Evolutionary conservation across 2,113 vertebrate genomes (phyloP).

Genomic region (Globicephala melas): DNA sequence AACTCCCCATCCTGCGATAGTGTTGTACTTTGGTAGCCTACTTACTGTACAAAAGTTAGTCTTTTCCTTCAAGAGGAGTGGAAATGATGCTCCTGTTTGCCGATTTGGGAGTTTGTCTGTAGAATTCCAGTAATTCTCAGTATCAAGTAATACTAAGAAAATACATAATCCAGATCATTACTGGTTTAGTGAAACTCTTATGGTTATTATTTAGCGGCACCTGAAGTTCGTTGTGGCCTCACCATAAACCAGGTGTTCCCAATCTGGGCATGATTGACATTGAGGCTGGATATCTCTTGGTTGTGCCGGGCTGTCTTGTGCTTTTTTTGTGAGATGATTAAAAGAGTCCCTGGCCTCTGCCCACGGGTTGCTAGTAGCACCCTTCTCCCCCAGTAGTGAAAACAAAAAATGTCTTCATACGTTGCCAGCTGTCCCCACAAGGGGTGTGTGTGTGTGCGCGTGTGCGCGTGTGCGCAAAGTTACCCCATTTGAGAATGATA

Average conservation of each 20-base stretch:
- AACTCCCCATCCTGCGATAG: not conserved
- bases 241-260: not conserved
- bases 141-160: not conserved
- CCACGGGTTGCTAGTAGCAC: rapidly evolving
- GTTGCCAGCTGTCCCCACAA: too few relatives aligned
- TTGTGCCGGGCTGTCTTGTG: rapidly evolving
- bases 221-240: rapidly evolving
- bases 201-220: rapidly evolving
- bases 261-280: rapidly evolving
- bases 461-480: too few relatives aligned
- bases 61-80: not conserved
- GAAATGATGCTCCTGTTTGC: not conserved
- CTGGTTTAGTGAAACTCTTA: too few relatives aligned
- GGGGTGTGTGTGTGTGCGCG: too few relatives aligned
- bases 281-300: not conserved
- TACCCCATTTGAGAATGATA: too few relatives aligned
- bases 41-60: not conserved
- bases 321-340: rapidly evolving
- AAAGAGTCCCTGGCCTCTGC: too few relatives aligned
- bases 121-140: not conserved
- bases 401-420: rapidly evolving
- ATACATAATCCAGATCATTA: not conserved
- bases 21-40: not conserved
- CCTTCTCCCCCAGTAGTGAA: not conserved
- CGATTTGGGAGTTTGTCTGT: not conserved